Conservation (phyloP, 1,140 invertebrate genomes). For the Drosophila azteca region DNA sequence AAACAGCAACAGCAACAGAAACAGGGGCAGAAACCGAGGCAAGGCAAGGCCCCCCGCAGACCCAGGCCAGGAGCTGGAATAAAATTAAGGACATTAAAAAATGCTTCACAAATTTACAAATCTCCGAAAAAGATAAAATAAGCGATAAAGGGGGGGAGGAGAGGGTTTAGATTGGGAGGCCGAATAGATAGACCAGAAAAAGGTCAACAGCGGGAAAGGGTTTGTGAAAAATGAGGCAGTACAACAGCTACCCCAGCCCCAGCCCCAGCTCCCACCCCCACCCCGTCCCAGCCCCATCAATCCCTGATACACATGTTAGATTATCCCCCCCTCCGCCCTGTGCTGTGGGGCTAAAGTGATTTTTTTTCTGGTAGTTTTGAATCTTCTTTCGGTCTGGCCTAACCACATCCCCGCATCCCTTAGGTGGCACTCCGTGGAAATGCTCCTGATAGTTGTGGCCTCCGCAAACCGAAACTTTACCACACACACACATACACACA, state of each 20-base stretch:
- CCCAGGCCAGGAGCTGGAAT: constrained; percentile 49
- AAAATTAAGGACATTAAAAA: constrained; percentile 81
- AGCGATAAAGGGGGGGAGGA: constrained; percentile 19
- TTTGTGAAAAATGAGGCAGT: constrained; percentile 62
- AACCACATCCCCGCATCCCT: constrained; percentile 20
- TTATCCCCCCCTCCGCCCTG: constrained; percentile 29
- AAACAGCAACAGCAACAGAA: constrained; percentile 8
- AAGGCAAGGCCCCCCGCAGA: too few relatives aligned
- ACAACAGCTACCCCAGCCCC: constrained; percentile 11
- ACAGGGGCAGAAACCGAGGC: too few relatives aligned
- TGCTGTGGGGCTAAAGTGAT: constrained; percentile 8
- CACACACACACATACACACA: constrained; percentile 13
- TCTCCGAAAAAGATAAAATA: constrained; percentile 55
- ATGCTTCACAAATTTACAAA: constrained; percentile 82
- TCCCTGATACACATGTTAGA: constrained; percentile 66
- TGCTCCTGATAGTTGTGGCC: constrained; percentile 46
- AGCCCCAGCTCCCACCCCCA: neutral
- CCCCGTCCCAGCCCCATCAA: neutral
- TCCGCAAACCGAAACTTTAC: constrained; percentile 12
- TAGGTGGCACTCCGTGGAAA: constrained; percentile 6
- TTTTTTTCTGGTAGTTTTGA: constrained; percentile 1
- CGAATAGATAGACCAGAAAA: constrained; percentile 51
- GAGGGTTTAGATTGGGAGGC: neutral
- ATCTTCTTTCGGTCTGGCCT: constrained; percentile 15
- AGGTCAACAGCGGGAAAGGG: constrained; percentile 47